Percentiles rank a stretch among this genome's conserved stretches.
Evolutionary conservation across 2,113 vertebrate species (phyloP).

Genomic region (Cottus gobio): DNA sequence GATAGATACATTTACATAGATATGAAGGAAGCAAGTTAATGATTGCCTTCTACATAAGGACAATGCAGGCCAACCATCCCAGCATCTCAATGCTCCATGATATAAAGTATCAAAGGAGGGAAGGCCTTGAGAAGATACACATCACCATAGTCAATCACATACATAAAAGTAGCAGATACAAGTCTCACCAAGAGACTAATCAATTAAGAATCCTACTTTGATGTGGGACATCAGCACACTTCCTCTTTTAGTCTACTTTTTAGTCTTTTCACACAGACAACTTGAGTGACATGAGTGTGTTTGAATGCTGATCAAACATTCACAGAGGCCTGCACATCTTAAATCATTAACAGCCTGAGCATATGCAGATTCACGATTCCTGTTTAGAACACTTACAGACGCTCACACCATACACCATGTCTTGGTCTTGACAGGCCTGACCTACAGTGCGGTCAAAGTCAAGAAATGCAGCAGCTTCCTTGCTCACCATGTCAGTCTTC

Average conservation of each 20-base stretch:
- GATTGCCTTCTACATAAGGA: not conserved
- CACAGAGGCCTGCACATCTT: not conserved
- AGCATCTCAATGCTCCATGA: not conserved
- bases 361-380: conserved; percentile 49
- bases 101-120: not conserved
- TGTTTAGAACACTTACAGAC: not conserved
- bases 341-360: conserved; percentile 64
- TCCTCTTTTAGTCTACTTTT: not conserved
- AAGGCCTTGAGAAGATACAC: not conserved
- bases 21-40: not conserved
- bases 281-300: not conserved
- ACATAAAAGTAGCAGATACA: not conserved
- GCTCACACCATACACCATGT: not conserved
- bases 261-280: not conserved
- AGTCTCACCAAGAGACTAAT: not conserved
- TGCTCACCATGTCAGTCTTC: conserved; percentile 74
- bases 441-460: not conserved
- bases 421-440: not conserved
- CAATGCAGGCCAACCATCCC: not conserved
- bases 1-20: not conserved
- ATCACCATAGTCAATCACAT: not conserved
- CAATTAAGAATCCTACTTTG: not conserved
- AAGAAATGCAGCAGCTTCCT: not conserved
- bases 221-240: not conserved
- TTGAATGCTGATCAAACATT: conserved; percentile 62